Evolutionary conservation across 2,797 vertebrate species (phyloP), one percentile per base, ranked within the genome.

Genomic region (Pantherophis alleghaniensis): DNA sequence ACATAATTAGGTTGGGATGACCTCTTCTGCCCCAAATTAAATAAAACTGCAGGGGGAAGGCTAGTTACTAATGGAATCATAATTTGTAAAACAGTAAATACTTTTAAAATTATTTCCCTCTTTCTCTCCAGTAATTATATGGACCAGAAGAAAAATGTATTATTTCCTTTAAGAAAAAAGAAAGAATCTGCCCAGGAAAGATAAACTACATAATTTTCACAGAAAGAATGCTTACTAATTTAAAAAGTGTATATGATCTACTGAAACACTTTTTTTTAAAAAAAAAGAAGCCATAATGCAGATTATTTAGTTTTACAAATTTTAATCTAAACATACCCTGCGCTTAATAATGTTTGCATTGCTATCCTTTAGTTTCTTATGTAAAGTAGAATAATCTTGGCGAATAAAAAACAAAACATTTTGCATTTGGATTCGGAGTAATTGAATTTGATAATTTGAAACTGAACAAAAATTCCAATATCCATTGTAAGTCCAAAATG

Each of bases 131-230:
- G 22, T 47, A 37, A 32, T 47, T 83, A 24, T 47, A 47, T 11
- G 20, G 22, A 83, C 10, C 4, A 83, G 20, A 83, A 10, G 18
- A 42, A 42, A 79, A 79, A 22, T 42, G 22, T 24, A 97, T 96
- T 97, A 95, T 66, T 90, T 96, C 97, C 96, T 96, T 96, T 96
- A 97, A 97, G 96, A 96, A 97, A 96, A 97, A 96, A 97, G 96
- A 97, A 97, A 96, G 89, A 96, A 97, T 97, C 96, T 97, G 96
- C 96, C 92, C 96, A 97, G 97, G 97, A 97, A 97, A 96, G 96
- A 94, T 95, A 47, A 47, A 83, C 42, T 22, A 79, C 37, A 79
- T 83, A 12, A 95, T 96, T 96, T 94, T 95, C 96, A 95, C 97
- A 95, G 96, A 95, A 96, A 93, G 86, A 94, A 95, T 93, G 59